Percentiles rank a stretch among this genome's conserved stretches.
phyloP scores from a whole-genome alignment of 1,140 invertebrate species.

The Vanessa atalanta region DNA sequence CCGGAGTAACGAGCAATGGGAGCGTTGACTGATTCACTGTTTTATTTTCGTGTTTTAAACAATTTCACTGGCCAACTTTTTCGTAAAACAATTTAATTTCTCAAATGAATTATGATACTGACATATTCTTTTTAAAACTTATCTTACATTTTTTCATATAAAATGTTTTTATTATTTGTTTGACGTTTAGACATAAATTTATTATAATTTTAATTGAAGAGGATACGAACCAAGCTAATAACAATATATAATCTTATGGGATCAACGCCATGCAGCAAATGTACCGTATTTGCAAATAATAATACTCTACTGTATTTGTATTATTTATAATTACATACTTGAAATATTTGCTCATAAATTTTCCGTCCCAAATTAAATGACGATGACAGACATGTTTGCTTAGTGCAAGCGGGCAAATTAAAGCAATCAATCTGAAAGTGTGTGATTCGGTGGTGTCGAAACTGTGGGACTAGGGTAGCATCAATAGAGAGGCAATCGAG shows the following conservation, averaged over 20 bases:
- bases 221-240: not conserved
- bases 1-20: slow-evolving; percentile 25
- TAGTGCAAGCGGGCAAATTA: not conserved
- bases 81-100: slow-evolving; percentile 22
- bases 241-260: not conserved
- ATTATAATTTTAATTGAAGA: not conserved
- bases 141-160: slow-evolving; percentile 7
- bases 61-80: slow-evolving; percentile 26
- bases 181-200: not conserved
- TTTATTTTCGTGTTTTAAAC: slow-evolving; percentile 31
- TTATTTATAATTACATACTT: no score
- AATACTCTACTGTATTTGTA: not conserved
- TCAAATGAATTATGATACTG: slow-evolving; percentile 19
- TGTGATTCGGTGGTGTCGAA: slow-evolving; percentile 43
- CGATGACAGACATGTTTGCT: no score
- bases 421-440: not conserved
- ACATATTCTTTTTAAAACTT: slow-evolving; percentile 3
- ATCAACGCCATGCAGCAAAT: not conserved
- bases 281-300: not conserved
- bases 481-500: slow-evolving; percentile 63
- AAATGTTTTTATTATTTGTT: not conserved
- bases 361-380: no score
- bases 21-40: slow-evolving; percentile 34
- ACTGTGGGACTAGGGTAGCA: slow-evolving; percentile 62
- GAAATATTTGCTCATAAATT: not conserved